These are phyloP conservation scores for Zaprionus ghesquierei DNA, from an alignment of 1,140 invertebrate species.

Conservation along the genomic window DNA sequence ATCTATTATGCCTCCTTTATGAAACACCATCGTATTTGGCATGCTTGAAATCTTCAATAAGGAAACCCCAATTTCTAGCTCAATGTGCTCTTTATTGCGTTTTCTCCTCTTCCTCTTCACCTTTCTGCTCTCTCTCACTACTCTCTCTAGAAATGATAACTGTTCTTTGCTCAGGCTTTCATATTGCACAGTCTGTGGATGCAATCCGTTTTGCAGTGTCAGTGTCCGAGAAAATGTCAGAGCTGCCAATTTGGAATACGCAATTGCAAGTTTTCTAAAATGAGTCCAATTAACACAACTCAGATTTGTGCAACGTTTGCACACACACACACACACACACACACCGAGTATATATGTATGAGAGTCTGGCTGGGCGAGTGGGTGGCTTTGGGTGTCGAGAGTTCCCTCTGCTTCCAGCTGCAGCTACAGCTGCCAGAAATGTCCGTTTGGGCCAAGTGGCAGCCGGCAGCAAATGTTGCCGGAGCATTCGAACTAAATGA, in stretches of 20 bases:
- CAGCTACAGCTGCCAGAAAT: conserved; percentile 53
- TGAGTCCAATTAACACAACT: conserved; percentile 78
- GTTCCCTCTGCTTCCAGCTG: neutral
- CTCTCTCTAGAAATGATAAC: neutral
- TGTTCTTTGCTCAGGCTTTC: neutral
- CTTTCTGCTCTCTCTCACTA: neutral
- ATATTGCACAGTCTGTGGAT: neutral
- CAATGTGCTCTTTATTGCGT: neutral
- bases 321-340: conserved; percentile 26
- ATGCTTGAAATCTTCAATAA: neutral
- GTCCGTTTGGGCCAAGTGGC: conserved; percentile 59
- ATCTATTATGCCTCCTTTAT: too few species aligned
- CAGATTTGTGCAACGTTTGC: conserved; percentile 74
- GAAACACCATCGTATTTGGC: neutral
- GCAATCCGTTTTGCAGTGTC: conserved; percentile 29
- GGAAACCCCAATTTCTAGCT: neutral
- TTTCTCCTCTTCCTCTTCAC: neutral
- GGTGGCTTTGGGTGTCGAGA: conserved; percentile 14
- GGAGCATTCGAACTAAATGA: conserved; percentile 63
- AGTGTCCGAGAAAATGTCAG: conserved; percentile 39
- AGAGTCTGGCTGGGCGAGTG: neutral
- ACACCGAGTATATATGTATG: too few species aligned
- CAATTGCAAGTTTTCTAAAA: conserved; percentile 72
- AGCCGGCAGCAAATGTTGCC: conserved; percentile 42
- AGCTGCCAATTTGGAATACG: conserved; percentile 71